phyloP scores from a whole-genome alignment of 1,140 invertebrate genomes.

The Drosophila biarmipes region DNA sequence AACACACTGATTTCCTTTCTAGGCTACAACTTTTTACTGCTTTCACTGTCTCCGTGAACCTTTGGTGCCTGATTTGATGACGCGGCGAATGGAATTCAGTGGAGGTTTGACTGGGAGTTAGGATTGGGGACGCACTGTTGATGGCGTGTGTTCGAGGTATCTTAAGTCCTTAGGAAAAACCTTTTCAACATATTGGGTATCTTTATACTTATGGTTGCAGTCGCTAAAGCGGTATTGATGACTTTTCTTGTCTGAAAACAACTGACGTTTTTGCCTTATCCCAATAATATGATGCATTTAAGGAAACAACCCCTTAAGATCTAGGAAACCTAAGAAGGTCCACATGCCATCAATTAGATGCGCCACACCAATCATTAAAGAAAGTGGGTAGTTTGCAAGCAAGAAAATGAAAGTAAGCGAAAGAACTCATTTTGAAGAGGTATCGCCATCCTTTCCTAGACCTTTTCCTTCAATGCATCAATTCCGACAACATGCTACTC shows the following conservation, averaged over 20 bases:
- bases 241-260: conserved; percentile 47
- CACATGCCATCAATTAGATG: conserved; percentile 70
- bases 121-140: conserved; percentile 14
- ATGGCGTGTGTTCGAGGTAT: conserved; percentile 54
- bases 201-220: conserved; percentile 44
- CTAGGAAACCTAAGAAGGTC: conserved; percentile 18
- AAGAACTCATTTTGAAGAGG: conserved; percentile 20
- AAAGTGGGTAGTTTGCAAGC: conserved; percentile 49
- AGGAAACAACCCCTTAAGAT: conserved; percentile 56
- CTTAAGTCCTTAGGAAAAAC: conserved; percentile 53
- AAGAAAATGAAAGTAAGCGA: conserved; percentile 69
- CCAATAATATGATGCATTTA: conserved; percentile 59
- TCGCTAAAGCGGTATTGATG: conserved; percentile 49
- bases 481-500: conserved; percentile 32
- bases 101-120: conserved; percentile 47
- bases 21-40: conserved; percentile 65
- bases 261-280: conserved; percentile 49
- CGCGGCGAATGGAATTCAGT: conserved; percentile 38
- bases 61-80: conserved; percentile 75
- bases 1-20: conserved; percentile 30
- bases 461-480: conserved; percentile 24
- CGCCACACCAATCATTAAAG: conserved; percentile 48
- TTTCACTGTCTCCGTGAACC: conserved; percentile 62
- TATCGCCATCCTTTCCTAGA: conserved; percentile 28
- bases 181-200: conserved; percentile 53